Evolutionary conservation across 2,113 vertebrate genomes (phyloP), one percentile per base, ranked within the genome.

Genomic region (Chrysochloris asiatica): DNA sequence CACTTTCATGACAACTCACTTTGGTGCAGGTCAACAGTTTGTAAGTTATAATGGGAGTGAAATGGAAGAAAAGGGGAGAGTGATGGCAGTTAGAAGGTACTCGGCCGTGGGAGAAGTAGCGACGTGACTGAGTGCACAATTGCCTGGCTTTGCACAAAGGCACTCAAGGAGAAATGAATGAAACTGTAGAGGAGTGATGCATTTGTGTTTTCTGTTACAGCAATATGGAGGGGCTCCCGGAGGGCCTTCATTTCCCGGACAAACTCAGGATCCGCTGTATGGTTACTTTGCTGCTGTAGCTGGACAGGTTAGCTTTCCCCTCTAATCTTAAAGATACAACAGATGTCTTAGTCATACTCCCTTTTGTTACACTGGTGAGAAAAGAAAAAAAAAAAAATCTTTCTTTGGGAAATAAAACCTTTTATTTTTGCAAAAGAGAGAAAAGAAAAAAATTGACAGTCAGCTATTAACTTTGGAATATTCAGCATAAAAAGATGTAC

Each of bases 271-370:
- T 80, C 98, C 98, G 14, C 95, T 98, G 36, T 98, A 98, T 69
- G 97, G 97, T 43, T 98, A 98, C 94, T 98, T 98, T 92, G 96
- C 97, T 82, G 95, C 97, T 12, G 97, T 98, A 21, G 98, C 98
- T 89, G 98, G 98, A 48, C 98, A 98, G 97, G 98, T 98, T 95
- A 87, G 82, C 89, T 78, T 65, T 77, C 36, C 21, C 19, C 45
- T 84, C 86, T 61, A 8, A 50, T 50, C 8, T 10, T 16, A 50
- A 50, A 8, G 8, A 16, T 10, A 50, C 48, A 50, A 50, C 48
- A 50, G 48, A 50, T 50, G n/a, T n/a, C 48, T 50, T 8, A 50
- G 16, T n/a, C n/a, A n/a, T n/a, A n/a, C n/a, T n/a, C 56, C 61
- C 61, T 33, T 33, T 63, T 47, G 24, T 33, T 76, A 33, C 3